phyloP scores from a whole-genome alignment of 2,888 invertebrate genomes.

The Bugula neritina region DNA sequence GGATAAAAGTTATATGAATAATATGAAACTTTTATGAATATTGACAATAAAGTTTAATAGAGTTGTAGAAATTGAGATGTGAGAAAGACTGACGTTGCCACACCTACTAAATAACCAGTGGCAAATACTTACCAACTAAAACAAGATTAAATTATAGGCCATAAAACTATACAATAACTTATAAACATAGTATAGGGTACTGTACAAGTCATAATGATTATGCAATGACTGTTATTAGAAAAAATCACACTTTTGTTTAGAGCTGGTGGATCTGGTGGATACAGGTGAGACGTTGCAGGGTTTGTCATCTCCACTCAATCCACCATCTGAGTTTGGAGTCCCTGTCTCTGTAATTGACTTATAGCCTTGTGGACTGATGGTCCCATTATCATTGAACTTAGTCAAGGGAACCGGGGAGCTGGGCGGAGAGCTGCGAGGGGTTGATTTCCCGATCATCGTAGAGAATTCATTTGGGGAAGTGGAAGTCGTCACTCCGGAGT shows the following conservation, averaged over 20 bases:
- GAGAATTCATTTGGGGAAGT: slow-evolving; percentile 1
- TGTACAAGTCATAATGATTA: too few relatives aligned
- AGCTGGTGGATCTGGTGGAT: not conserved
- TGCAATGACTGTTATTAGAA: too few relatives aligned
- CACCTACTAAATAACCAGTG: too few relatives aligned
- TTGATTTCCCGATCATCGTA: not conserved
- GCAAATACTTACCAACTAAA: too few relatives aligned
- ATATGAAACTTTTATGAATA: too few relatives aligned
- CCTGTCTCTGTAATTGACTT: not conserved
- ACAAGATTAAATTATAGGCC: too few relatives aligned
- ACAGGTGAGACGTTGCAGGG: not conserved
- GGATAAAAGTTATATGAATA: too few relatives aligned
- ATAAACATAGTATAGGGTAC: too few relatives aligned
- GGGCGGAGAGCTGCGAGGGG: not conserved
- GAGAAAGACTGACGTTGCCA: too few relatives aligned
- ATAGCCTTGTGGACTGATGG: not conserved
- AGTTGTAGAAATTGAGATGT: too few relatives aligned
- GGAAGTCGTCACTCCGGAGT: not conserved
- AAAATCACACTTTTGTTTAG: slow-evolving; percentile 15
- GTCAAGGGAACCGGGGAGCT: not conserved
- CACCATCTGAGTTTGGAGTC: not conserved
- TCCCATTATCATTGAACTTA: not conserved
- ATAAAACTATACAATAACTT: too few relatives aligned
- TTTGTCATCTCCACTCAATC: not conserved
- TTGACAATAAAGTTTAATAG: too few relatives aligned